A percentile compares a stretch with the other conserved stretches of the same genome.
Conservation (phyloP, 1,140 invertebrate species). For the Antheraea pernyi region DNA sequence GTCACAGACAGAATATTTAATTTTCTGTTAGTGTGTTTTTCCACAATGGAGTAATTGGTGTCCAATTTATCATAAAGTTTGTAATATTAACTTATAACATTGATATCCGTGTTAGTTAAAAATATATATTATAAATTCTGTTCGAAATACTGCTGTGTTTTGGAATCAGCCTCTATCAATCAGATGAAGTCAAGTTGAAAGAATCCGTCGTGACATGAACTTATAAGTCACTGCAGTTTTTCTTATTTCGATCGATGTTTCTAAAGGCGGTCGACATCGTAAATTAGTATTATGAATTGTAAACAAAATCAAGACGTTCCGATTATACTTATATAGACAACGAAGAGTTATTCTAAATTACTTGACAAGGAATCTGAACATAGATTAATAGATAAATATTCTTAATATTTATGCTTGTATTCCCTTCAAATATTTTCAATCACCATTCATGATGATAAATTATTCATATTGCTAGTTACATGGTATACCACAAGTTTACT, state of each 20-base stretch:
- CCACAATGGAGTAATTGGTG: too few species aligned
- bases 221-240: slow-evolving; percentile 60
- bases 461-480: too few species aligned
- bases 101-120: neutral
- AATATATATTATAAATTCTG: neutral
- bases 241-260: slow-evolving; percentile 48
- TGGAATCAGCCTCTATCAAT: slow-evolving; percentile 42
- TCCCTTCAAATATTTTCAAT: too few species aligned
- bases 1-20: too few species aligned
- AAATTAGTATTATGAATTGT: slow-evolving; percentile 22
- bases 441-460: too few species aligned
- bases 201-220: slow-evolving; percentile 71
- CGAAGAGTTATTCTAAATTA: neutral
- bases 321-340: neutral
- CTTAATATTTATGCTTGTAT: too few species aligned
- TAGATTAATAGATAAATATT: neutral
- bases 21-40: too few species aligned
- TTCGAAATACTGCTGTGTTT: neutral
- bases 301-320: slow-evolving; percentile 2
- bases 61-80: too few species aligned
- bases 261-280: slow-evolving; percentile 30
- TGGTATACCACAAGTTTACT: too few species aligned
- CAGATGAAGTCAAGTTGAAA: slow-evolving; percentile 41
- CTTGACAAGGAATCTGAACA: neutral
- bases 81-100: too few species aligned